These are phyloP conservation scores for Trissoscelio sp. DNA, from an alignment of 2,888 invertebrate species.

Conservation along the genomic window DNA sequence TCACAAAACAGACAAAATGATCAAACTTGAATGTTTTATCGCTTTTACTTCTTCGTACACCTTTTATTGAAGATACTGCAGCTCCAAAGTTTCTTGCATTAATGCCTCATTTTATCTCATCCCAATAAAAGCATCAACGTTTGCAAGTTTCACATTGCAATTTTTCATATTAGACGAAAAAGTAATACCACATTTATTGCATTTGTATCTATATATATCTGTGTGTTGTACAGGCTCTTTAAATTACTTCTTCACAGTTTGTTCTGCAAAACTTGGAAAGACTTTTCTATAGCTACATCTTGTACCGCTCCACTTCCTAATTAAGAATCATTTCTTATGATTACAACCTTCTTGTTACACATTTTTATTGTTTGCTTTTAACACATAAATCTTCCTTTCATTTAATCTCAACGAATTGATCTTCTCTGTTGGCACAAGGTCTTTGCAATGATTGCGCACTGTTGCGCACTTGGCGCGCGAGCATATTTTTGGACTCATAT, in stretches of 20 bases:
- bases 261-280: conserved; percentile 11
- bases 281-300: conserved; percentile 1
- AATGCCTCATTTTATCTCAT: conserved; percentile 3
- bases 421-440: conserved; percentile 14
- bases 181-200: conserved; percentile 24
- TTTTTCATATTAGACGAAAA: conserved; percentile 2
- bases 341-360: background rate
- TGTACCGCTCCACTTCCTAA: conserved; percentile 8
- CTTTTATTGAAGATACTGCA: conserved; percentile 1
- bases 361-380: background rate
- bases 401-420: background rate
- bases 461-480: conserved; percentile 20
- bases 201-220: background rate
- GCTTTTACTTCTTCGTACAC: conserved; percentile 5
- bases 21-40: too few species aligned
- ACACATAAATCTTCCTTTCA: background rate
- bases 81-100: conserved; percentile 12
- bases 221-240: conserved; percentile 11
- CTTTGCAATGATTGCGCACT: conserved; percentile 6
- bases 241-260: conserved; percentile 22
- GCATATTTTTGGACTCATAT: conserved; percentile 13
- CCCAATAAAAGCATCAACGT: conserved; percentile 9
- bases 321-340: conserved; percentile 15
- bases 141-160: background rate
- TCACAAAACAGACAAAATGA: too few species aligned